These are phyloP conservation scores for Hypothenemus hampei DNA, from an alignment of 1,140 invertebrate species.

Conservation along the genomic window DNA sequence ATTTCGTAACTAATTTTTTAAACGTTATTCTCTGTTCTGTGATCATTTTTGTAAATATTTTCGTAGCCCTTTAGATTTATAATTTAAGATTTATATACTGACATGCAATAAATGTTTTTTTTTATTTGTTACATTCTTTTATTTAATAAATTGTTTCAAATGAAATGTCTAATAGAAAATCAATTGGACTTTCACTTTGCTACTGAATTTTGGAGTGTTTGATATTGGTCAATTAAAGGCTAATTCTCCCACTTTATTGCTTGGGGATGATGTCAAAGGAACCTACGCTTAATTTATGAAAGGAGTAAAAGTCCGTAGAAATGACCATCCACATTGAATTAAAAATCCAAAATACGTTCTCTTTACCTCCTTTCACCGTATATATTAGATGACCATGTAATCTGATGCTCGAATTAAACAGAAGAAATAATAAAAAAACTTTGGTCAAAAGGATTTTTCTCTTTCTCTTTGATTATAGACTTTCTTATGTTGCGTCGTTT, in stretches of 20 bases:
- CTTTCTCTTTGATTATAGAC: neutral
- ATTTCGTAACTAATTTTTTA: no score
- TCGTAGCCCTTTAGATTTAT: neutral
- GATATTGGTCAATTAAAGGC: no score
- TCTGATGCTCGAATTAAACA: neutral
- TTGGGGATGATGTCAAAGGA: no score
- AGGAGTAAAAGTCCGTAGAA: neutral
- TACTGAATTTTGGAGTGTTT: no score
- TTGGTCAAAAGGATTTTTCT: neutral
- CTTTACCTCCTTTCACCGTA: conserved; percentile 9
- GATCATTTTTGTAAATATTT: conserved; percentile 12
- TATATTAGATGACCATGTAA: conserved; percentile 8
- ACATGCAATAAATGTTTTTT: neutral
- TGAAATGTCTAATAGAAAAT: no score
- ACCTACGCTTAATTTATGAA: no score
- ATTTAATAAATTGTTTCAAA: no score
- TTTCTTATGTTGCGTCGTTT: neutral
- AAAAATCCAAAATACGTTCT: neutral
- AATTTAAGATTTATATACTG: neutral
- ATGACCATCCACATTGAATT: neutral
- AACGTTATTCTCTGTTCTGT: conserved; percentile 4
- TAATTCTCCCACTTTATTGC: no score
- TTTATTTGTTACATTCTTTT: neutral
- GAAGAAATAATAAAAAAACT: conserved; percentile 7
- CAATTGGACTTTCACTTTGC: no score